Conservation (phyloP, 1,140 invertebrate species). For the Drosophila nigrodunni region DNA sequence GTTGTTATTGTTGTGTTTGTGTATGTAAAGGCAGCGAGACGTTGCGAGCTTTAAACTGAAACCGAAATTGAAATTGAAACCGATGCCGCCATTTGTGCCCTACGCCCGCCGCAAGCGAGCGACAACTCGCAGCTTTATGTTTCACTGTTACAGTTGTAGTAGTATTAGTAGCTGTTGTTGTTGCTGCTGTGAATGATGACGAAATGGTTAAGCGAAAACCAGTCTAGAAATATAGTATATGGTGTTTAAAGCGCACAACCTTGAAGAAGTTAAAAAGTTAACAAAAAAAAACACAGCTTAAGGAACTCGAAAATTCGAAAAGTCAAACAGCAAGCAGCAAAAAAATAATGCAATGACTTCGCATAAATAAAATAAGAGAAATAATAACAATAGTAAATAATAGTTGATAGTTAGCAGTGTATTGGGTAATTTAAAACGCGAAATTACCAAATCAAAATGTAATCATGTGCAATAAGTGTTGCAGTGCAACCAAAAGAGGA, state of each 20-base stretch:
- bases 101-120: slow-evolving; percentile 29
- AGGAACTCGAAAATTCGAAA: slow-evolving; percentile 64
- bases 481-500: slow-evolving; percentile 57
- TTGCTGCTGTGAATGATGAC: slow-evolving; percentile 55
- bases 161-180: slow-evolving; percentile 41
- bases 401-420: slow-evolving; percentile 15
- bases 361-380: slow-evolving; percentile 20
- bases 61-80: slow-evolving; percentile 24
- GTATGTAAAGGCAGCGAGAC: slow-evolving; percentile 54
- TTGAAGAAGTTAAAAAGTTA: slow-evolving; percentile 74
- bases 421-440: slow-evolving; percentile 37
- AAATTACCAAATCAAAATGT: slow-evolving; percentile 54
- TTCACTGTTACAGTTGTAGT: slow-evolving; percentile 31
- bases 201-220: slow-evolving; percentile 79
- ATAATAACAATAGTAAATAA: slow-evolving; percentile 12
- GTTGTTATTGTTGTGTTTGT: slow-evolving; percentile 20
- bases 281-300: slow-evolving; percentile 50
- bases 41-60: slow-evolving; percentile 60
- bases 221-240: slow-evolving; percentile 75
- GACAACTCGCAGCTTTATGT: slow-evolving; percentile 38
- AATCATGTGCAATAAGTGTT: slow-evolving; percentile 56
- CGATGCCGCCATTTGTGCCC: slow-evolving; percentile 9
- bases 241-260: slow-evolving; percentile 58
- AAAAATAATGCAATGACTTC: slow-evolving; percentile 40
- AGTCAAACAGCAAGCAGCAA: slow-evolving; percentile 13